phyloP scores from a whole-genome alignment of 2,797 vertebrate species.

The Brotogeris chrysoptera region DNA sequence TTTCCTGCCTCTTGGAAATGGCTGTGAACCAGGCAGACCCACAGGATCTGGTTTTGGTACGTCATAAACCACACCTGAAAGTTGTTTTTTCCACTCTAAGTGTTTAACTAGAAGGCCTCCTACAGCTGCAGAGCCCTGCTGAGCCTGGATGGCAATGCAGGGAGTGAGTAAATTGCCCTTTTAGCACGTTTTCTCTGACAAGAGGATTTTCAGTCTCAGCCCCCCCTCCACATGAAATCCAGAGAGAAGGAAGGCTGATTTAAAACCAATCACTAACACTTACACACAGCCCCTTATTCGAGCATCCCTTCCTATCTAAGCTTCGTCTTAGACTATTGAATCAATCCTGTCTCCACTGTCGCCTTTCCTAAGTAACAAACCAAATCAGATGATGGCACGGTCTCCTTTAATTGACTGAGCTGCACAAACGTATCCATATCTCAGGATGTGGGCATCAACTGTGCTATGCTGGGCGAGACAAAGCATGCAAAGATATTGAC shows the following conservation, averaged over 20 bases:
- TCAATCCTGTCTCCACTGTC: constrained; percentile 53
- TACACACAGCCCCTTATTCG: constrained; percentile 1
- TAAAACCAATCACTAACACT: constrained; percentile 68
- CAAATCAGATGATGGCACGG: constrained; percentile 43
- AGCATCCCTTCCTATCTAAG: constrained; percentile 28
- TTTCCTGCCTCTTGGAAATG: neutral
- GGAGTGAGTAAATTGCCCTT: constrained; percentile 73
- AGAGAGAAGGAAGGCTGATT: constrained; percentile 60
- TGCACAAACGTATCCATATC: neutral
- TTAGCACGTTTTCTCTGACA: constrained; percentile 56
- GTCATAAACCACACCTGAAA: constrained; percentile 34
- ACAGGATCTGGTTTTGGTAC: neutral
- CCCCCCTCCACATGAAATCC: constrained; percentile 18
- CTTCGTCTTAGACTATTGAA: constrained; percentile 53
- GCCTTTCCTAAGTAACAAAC: constrained; percentile 60
- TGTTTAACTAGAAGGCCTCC: constrained; percentile 68
- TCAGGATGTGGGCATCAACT: constrained; percentile 25
- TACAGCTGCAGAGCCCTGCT: constrained; percentile 52
- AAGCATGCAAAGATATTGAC: neutral
- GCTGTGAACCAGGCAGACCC: neutral
- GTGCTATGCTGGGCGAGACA: neutral
- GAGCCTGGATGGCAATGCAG: constrained; percentile 51
- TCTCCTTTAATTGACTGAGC: constrained; percentile 65
- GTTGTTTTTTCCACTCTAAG: constrained; percentile 60
- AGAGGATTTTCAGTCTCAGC: constrained; percentile 42